These are phyloP conservation scores for Heliconius hermathena DNA, from an alignment of 1,140 invertebrate species.

Conservation along the genomic window DNA sequence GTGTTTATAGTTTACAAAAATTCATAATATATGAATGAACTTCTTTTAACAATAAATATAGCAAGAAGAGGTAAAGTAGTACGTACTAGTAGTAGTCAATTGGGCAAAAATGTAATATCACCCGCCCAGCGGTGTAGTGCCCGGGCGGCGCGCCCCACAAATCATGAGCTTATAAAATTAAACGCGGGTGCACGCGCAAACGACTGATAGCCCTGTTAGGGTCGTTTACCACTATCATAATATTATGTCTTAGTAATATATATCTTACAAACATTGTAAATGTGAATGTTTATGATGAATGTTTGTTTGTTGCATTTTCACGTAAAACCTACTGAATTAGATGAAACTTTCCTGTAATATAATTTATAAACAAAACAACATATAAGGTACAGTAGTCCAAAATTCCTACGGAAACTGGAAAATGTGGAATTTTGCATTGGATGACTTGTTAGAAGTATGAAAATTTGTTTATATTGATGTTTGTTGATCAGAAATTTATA, in stretches of 20 bases:
- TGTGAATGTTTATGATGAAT: too few relatives aligned
- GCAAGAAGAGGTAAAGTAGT: conserved; percentile 11
- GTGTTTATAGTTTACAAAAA: neutral
- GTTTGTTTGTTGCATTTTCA: too few relatives aligned
- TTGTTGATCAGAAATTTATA: too few relatives aligned
- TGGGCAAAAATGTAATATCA: conserved; percentile 46
- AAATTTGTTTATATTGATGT: too few relatives aligned
- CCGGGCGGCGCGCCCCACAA: conserved; percentile 39
- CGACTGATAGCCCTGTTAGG: conserved; percentile 29
- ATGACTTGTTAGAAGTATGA: too few relatives aligned
- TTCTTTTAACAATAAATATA: conserved; percentile 17
- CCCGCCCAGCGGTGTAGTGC: neutral
- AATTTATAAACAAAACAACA: too few relatives aligned
- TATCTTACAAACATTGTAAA: too few relatives aligned
- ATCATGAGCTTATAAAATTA: conserved; percentile 56
- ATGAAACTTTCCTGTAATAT: too few relatives aligned
- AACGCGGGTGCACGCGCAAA: conserved; percentile 36
- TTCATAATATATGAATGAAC: conserved; percentile 15
- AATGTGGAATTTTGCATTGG: too few relatives aligned
- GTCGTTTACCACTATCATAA: neutral
- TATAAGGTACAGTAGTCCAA: too few relatives aligned
- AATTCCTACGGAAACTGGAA: too few relatives aligned
- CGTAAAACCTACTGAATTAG: too few relatives aligned
- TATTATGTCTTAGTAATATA: neutral
- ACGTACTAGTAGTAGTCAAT: conserved; percentile 22